These are phyloP conservation scores for Babyrousa celebensis DNA, from an alignment of 2,797 vertebrate genomes.

Conservation along the genomic window DNA sequence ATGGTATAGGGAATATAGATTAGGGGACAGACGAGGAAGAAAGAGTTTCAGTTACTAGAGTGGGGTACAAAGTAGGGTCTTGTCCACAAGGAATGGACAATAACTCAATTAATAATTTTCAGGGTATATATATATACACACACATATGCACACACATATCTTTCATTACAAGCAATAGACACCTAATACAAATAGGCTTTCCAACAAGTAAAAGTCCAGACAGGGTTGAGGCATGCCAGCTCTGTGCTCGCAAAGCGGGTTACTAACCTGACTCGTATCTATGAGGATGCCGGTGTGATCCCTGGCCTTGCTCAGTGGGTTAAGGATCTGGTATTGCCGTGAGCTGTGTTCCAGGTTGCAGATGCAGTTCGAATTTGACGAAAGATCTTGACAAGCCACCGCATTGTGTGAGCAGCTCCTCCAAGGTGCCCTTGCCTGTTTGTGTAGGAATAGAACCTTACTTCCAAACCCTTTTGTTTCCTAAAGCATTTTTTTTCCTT, in stretches of 20 bases:
- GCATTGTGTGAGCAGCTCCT: background rate
- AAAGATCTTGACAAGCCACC: background rate
- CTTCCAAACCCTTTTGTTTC: slow-evolving; percentile 31
- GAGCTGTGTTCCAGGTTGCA: no score
- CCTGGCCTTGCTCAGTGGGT: no score
- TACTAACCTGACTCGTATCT: no score
- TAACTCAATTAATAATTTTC: slow-evolving; percentile 8
- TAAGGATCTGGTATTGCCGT: no score
- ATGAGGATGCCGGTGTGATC: no score
- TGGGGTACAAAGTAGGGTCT: background rate
- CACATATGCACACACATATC: no score
- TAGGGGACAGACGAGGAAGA: background rate
- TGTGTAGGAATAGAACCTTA: background rate
- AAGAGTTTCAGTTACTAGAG: background rate
- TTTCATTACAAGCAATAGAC: background rate
- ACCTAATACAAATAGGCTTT: background rate
- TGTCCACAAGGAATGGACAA: background rate
- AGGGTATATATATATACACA: background rate
- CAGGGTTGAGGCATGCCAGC: background rate
- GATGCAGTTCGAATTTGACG: no score
- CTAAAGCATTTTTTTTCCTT: slow-evolving; percentile 36
- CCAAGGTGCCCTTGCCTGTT: background rate
- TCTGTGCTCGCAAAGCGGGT: background rate
- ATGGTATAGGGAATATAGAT: background rate
- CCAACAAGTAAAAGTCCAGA: background rate